Evolutionary conservation across 2,797 vertebrate species (phyloP), one percentile per base, ranked within the genome.

Genomic region (Molothrus aeneus): DNA sequence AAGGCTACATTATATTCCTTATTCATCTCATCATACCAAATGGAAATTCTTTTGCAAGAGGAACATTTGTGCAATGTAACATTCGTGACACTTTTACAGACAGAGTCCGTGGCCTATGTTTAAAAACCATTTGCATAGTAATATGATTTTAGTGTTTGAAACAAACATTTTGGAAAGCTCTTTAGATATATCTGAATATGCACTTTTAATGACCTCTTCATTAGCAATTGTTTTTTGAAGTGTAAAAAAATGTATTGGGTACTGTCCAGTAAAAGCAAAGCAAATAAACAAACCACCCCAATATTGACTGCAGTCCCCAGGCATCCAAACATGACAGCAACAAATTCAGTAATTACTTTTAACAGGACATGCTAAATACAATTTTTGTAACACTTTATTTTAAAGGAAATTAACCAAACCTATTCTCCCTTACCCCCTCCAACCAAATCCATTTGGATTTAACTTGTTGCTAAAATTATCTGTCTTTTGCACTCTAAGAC

Each of bases 381-480:
- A 95, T 69, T 84, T 79, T 90, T 90, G 80, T 43, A 96, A 68
- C 57, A 97, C 82, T 97, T 96, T 54, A 93, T 56, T 96, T 97
- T 66, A 91, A 82, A 92, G 82, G 94, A 97, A 96, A 95, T 95
- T 94, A 93, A 74, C 60, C 77, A 95, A 97, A 94, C 47, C 61
- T 90, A 78, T 64, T 95, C 57, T 95, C 79, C 60, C 60, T 92
- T 56, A 89, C 13, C 53, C 91, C 91, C 85, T 97, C 69, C 85
- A 97, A 94, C 88, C 69, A 95, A 97, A 96, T 93, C 88, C 96
- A 97, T 97, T 96, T 96, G 95, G 95, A 97, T 98, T 97, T 98
- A 97, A 97, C 95, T 98, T 98, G 99, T 98, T 99, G 98, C 98
- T 98, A 98, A 98, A 98, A 98, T 98, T 98, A 98, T 98, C 98